Percentiles rank a stretch among this genome's conserved stretches.
Conservation (phyloP, 2,888 invertebrate species). For the Tachina grossa region DNA sequence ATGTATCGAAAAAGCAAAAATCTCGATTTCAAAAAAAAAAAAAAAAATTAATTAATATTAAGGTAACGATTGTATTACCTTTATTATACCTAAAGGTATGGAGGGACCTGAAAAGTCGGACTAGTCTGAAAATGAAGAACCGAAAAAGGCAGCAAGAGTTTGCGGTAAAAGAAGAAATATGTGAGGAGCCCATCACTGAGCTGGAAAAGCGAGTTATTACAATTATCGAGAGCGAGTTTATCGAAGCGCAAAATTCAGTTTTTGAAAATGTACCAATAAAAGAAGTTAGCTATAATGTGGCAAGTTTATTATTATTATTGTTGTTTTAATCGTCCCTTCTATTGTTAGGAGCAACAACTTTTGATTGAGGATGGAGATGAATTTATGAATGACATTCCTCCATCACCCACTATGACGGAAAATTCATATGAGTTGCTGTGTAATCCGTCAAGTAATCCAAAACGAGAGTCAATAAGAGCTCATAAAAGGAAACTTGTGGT, state of each 20-base stretch:
- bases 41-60: no score
- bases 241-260: background rate
- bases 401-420: background rate
- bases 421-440: background rate
- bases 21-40: no score
- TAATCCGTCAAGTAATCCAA: constrained; percentile 3
- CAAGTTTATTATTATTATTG: background rate
- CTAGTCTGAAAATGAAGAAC: background rate
- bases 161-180: background rate
- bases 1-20: no score
- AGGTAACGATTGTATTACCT: no score
- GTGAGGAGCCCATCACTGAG: background rate
- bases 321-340: background rate
- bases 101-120: constrained; percentile 17
- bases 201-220: background rate
- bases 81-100: background rate
- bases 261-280: constrained; percentile 4
- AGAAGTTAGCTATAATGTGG: background rate
- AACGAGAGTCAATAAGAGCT: background rate
- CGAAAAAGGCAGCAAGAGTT: background rate
- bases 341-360: constrained; percentile 21
- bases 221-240: background rate
- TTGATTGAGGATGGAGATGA: constrained; percentile 13
- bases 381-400: background rate
- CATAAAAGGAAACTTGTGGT: background rate